Percentiles rank a stretch among this genome's conserved stretches.
These are phyloP conservation scores for Orgyia antiqua DNA, from an alignment of 2,888 invertebrate species.

Conservation along the genomic window DNA sequence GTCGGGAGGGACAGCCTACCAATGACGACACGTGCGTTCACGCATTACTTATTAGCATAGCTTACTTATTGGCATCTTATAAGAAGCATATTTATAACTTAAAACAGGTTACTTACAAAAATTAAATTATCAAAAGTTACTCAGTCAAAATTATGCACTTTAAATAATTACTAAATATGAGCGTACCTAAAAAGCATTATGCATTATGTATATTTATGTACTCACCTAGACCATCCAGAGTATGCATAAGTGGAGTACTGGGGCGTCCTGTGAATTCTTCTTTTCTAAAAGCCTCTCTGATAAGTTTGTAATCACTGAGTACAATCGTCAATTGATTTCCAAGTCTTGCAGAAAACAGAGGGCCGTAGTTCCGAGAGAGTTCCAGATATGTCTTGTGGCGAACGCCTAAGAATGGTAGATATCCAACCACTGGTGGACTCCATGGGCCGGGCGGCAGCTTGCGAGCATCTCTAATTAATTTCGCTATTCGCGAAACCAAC, in stretches of 20 bases:
- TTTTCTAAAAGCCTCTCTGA: constrained; percentile 90
- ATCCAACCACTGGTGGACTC: constrained; percentile 91
- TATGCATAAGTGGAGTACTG: constrained; percentile 89
- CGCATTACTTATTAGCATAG: too few relatives aligned
- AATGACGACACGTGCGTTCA: constrained; percentile 46
- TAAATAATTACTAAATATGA: too few relatives aligned
- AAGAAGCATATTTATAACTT: too few relatives aligned
- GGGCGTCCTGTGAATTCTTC: constrained; percentile 94
- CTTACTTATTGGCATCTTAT: too few relatives aligned
- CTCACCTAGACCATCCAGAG: constrained; percentile 94
- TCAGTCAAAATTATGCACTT: too few relatives aligned
- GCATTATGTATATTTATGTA: too few relatives aligned
- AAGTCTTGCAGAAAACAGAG: constrained; percentile 87
- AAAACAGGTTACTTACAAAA: too few relatives aligned
- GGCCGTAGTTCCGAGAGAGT: constrained; percentile 87
- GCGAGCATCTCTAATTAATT: constrained; percentile 61
- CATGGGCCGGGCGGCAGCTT: constrained; percentile 91
- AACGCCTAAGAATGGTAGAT: constrained; percentile 87
- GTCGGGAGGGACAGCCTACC: constrained; percentile 35
- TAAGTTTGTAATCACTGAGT: constrained; percentile 90
- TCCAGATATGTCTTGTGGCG: constrained; percentile 88
- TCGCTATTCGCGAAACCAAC: constrained; percentile 65
- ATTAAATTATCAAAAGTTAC: too few relatives aligned
- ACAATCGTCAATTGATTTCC: constrained; percentile 91
- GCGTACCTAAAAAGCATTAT: too few relatives aligned